Evolutionary conservation across 2,888 invertebrate genomes (phyloP), one percentile per base, ranked within the genome.

Genomic region (Copidosoma aretas): DNA sequence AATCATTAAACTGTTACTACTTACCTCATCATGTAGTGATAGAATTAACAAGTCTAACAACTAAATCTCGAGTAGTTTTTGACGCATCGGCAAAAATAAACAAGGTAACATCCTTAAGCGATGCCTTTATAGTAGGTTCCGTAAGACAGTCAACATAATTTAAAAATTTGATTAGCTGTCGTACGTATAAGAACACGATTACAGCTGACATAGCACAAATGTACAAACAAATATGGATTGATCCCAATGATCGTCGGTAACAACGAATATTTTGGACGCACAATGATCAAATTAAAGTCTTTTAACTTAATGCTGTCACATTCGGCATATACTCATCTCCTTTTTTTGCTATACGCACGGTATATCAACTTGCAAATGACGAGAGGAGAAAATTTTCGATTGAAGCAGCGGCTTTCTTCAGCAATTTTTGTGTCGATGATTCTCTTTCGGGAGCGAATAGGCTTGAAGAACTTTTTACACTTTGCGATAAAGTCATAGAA

Each of bases 401-500:
- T 15, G 49, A 4, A 49, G 17, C 19, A 5, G 15, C 15, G 4
- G 19, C 19, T 10, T 4, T 49, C 3, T 10, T 49, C 19, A 3
- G 10, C 15, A 10, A 49, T 49, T 49, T 49, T 49, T 49, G 10
- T 10, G 49, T 49, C 4, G 49, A 49, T 10, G 19, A 49, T 10
- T 15, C 10, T 49, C 19, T 49, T n/a, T n/a, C 49, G 4, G 49
- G 49, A n/a, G 49, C 49, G 3, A 5, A 5, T 15, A 49, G 2
- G 4, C 49, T 49, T 49, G 4, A 15, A n/a, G 4, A 49, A 10
- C 49, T 49, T 49, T 10, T n/a, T n/a, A 49, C 17, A 3, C 4
- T 49, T 5, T 94, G 19, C 4, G 22, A 53, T 21, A 2, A 53
- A 53, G 21, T 21, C 2, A 53, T 19, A 3, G 52, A 12, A n/a